These are phyloP conservation scores for Lepus timidus DNA, from an alignment of 2,113 vertebrate genomes.

Conservation along the genomic window DNA sequence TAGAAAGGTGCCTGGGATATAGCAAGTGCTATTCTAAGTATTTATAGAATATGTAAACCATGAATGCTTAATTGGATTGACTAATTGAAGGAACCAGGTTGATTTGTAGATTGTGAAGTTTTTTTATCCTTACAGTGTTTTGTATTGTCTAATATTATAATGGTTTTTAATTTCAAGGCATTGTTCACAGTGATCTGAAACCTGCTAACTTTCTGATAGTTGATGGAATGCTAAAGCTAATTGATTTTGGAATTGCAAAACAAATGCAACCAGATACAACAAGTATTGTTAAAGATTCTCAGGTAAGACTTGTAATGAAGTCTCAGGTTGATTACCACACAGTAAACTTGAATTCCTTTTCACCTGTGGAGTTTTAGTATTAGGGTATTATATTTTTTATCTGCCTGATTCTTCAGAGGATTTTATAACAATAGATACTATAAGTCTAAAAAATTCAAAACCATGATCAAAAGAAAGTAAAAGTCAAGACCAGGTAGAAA, in stretches of 20 bases:
- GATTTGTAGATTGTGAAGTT: background rate
- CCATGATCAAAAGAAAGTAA: background rate
- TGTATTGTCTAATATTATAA: slow-evolving; percentile 54
- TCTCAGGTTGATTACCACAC: background rate
- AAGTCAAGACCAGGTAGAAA: slow-evolving; percentile 5
- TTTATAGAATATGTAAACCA: slow-evolving; percentile 5
- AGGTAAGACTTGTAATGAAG: slow-evolving; percentile 87
- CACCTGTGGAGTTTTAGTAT: background rate
- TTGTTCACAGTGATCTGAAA: slow-evolving; percentile 98
- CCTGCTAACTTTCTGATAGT: slow-evolving; percentile 98
- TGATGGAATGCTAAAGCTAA: slow-evolving; percentile 96
- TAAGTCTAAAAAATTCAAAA: slow-evolving; percentile 5
- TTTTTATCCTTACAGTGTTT: slow-evolving; percentile 16
- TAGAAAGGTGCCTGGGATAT: background rate
- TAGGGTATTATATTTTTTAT: slow-evolving; percentile 16
- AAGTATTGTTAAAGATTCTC: slow-evolving; percentile 98
- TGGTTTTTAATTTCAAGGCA: slow-evolving; percentile 90
- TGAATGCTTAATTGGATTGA: slow-evolving; percentile 18
- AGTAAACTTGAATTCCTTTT: slow-evolving; percentile 2
- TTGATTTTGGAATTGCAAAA: slow-evolving; percentile 99
- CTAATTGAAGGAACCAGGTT: background rate
- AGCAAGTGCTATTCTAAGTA: background rate
- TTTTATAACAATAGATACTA: slow-evolving; percentile 16
- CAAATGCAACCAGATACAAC: slow-evolving; percentile 98
- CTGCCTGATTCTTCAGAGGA: slow-evolving; percentile 35